Conservation (phyloP, 2,113 vertebrate species). For the Mohoua ochrocephala region DNA sequence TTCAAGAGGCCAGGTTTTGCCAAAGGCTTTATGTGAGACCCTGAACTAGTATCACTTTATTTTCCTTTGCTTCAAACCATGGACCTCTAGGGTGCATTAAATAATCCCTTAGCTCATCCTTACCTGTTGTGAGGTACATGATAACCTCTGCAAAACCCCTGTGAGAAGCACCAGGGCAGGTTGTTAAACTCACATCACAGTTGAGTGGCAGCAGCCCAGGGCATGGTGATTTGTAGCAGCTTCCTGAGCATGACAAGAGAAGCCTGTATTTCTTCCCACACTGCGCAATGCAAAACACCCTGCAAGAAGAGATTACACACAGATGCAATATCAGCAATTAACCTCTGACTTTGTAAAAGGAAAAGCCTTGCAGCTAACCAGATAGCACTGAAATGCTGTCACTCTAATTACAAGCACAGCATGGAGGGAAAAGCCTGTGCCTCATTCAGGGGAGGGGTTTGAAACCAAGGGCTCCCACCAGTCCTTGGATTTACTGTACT, state of each 20-base stretch:
- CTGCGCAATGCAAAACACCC: background rate
- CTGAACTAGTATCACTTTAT: background rate
- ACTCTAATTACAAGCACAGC: background rate
- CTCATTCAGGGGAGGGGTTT: background rate
- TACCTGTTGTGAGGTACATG: background rate
- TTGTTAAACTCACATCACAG: background rate
- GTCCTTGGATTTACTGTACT: background rate
- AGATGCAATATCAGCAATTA: conserved; percentile 22
- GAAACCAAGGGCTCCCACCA: background rate
- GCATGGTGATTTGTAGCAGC: background rate
- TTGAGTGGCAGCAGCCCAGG: background rate
- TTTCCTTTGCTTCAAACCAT: background rate
- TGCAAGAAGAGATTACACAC: background rate
- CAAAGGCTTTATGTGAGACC: background rate
- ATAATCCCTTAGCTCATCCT: background rate
- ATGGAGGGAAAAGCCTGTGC: background rate
- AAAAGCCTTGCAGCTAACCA: conserved; percentile 27
- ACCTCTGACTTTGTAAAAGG: conserved; percentile 5
- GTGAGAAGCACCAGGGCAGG: background rate
- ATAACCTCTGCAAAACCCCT: background rate
- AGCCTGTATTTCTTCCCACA: background rate
- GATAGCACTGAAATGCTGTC: background rate
- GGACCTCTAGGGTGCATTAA: background rate
- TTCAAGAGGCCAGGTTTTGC: background rate
- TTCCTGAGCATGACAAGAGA: background rate